Percentiles rank a stretch among this genome's conserved stretches.
These are phyloP conservation scores for Microctenopoma steveboyesi DNA, from an alignment of 2,797 vertebrate species.

Conservation along the genomic window DNA sequence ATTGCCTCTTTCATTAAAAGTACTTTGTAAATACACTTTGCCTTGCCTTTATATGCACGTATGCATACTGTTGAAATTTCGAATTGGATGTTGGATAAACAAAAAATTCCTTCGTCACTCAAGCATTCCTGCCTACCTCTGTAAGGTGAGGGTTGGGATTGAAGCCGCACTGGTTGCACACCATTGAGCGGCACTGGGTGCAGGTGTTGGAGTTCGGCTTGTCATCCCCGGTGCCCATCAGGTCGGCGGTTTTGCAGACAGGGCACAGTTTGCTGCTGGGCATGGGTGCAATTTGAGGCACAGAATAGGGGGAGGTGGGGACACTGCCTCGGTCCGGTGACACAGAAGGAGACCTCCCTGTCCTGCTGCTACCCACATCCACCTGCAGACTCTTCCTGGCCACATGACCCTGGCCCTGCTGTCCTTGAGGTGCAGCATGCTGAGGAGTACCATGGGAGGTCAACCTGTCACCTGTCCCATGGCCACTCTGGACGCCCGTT, in stretches of 20 bases:
- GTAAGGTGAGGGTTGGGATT: constrained; percentile 98
- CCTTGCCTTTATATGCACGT: not conserved
- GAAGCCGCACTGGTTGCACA: constrained; percentile 99
- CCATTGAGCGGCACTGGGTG: constrained; percentile 93
- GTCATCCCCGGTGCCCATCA: constrained; percentile 87
- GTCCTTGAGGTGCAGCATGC: constrained; percentile 59
- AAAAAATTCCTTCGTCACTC: not conserved
- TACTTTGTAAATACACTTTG: no score
- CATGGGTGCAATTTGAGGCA: constrained; percentile 98
- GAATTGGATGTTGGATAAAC: not conserved
- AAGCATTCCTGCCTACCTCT: constrained; percentile 85
- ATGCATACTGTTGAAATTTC: not conserved
- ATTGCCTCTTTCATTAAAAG: no score
- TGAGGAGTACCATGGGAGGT: constrained; percentile 78
- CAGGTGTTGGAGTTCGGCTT: constrained; percentile 94
- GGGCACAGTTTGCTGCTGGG: constrained; percentile 98
- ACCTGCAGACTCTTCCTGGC: constrained; percentile 90
- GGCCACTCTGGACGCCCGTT: constrained; percentile 80
- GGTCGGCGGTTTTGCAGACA: constrained; percentile 97
- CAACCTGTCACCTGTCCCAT: constrained; percentile 78
- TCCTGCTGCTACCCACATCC: constrained; percentile 86
- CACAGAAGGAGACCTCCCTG: constrained; percentile 89
- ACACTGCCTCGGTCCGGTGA: constrained; percentile 92
- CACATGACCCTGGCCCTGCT: constrained; percentile 81
- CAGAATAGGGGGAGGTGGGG: constrained; percentile 95